Conservation (phyloP, 2,797 vertebrate genomes). For the Halcyon leucocephala region DNA sequence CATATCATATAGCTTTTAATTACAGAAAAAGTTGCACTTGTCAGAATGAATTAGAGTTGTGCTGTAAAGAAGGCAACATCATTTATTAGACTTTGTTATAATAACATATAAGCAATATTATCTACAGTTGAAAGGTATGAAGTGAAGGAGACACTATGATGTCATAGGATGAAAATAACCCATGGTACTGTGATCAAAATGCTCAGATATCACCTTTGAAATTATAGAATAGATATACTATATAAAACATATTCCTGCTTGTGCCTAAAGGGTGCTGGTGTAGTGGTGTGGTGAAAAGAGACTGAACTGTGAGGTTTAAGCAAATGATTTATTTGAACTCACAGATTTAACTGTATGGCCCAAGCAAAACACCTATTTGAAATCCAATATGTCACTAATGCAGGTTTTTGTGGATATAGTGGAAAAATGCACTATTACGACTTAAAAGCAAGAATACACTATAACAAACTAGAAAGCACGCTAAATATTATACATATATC, state of each 20-base stretch:
- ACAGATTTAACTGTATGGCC: too few relatives aligned
- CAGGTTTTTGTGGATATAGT: too few relatives aligned
- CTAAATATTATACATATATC: too few relatives aligned
- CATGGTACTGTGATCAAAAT: background rate
- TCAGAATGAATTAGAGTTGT: background rate
- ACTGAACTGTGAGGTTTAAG: too few relatives aligned
- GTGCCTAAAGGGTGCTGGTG: background rate
- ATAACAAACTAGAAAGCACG: too few relatives aligned
- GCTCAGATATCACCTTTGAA: background rate
- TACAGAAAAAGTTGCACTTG: background rate
- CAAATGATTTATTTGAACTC: too few relatives aligned
- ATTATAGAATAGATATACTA: background rate
- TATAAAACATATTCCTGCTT: background rate
- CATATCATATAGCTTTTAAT: background rate
- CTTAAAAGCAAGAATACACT: too few relatives aligned
- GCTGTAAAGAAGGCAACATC: background rate
- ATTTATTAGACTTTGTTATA: background rate
- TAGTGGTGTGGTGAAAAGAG: too few relatives aligned
- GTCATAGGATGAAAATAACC: background rate
- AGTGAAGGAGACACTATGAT: background rate
- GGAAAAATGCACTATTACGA: too few relatives aligned
- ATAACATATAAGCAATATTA: background rate
- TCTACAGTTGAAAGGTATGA: background rate
- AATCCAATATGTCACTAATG: too few relatives aligned
- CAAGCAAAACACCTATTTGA: too few relatives aligned